These are phyloP conservation scores for Sturnira hondurensis DNA, from an alignment of 2,113 vertebrate genomes.

Conservation along the genomic window DNA sequence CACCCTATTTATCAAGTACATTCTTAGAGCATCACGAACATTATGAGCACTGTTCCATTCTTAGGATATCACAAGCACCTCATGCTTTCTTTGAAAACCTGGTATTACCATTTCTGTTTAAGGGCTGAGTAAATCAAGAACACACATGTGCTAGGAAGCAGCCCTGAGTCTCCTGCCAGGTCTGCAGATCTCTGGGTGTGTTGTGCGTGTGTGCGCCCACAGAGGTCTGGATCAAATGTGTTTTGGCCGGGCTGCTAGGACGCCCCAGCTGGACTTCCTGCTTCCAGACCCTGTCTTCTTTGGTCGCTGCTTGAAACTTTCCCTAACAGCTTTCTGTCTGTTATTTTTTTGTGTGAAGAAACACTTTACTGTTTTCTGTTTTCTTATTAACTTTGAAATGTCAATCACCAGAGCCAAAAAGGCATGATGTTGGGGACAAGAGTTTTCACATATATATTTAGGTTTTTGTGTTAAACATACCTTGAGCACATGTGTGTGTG, in stretches of 20 bases:
- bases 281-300: slow-evolving; percentile 51
- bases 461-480: background rate
- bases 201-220: accelerated
- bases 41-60: background rate
- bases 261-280: slow-evolving; percentile 36
- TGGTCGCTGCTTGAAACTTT: slow-evolving; percentile 24
- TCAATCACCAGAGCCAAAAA: background rate
- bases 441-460: background rate
- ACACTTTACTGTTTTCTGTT: slow-evolving; percentile 61
- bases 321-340: slow-evolving; percentile 53
- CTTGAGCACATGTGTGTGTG: background rate
- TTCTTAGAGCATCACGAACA: background rate
- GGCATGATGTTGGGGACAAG: background rate
- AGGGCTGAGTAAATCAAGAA: background rate
- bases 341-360: slow-evolving; percentile 69
- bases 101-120: background rate
- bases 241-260: background rate
- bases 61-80: background rate
- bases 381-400: slow-evolving; percentile 56
- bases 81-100: background rate
- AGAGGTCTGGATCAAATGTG: background rate
- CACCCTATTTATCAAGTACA: background rate
- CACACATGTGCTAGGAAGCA: background rate
- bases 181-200: too few relatives aligned
- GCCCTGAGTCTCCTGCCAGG: background rate